Evolutionary conservation across 2,797 vertebrate species (phyloP), one percentile per base, ranked within the genome.

Genomic region (Austrolebias charrua): DNA sequence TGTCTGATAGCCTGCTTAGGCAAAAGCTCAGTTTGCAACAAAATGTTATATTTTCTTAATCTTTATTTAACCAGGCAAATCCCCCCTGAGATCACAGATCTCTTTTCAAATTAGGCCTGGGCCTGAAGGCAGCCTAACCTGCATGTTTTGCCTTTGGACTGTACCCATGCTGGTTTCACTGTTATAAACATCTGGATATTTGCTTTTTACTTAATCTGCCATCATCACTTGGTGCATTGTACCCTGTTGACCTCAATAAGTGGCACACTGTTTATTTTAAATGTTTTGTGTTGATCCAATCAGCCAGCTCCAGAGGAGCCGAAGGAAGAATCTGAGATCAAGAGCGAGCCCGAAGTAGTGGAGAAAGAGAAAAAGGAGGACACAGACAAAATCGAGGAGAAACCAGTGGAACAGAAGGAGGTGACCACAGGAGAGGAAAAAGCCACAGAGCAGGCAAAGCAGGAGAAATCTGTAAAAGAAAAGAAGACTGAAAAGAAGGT

Each of bases 261-360:
- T 67, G 24, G 72, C 35, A 24, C 15, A 15, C 10, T 57, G 44
- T 65, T 19, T 6, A 54, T 24, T 24, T 24, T 24, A 24, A 62
- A 42, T 77, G 11, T 75, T 38, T 61, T 31, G 16, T 66, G 19
- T 73, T 71, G 5, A 56, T 50, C 67, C 29, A 31, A n/a, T 7
- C 60, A 95, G 94, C 93, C 92, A 58, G 92, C 91, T 9, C 94
- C 92, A 80, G 94, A 94, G 83, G 94, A 95, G 71, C 86, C 59
- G 16, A 83, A 86, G 50, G 82, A 78, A 52, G 82, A 79, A 47
- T 51, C 60, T 9, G 75, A 14, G 4, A 56, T 63, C 71, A 61
- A 79, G 53, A 55, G 68, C 43, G 87, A 86, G 61, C 69, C 76
- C 0, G 70, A 80, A 44, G 68, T 31, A 2, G 64, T 40, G 4